Conservation (phyloP, 2,113 vertebrate species). For the Ammodytes dubius region DNA sequence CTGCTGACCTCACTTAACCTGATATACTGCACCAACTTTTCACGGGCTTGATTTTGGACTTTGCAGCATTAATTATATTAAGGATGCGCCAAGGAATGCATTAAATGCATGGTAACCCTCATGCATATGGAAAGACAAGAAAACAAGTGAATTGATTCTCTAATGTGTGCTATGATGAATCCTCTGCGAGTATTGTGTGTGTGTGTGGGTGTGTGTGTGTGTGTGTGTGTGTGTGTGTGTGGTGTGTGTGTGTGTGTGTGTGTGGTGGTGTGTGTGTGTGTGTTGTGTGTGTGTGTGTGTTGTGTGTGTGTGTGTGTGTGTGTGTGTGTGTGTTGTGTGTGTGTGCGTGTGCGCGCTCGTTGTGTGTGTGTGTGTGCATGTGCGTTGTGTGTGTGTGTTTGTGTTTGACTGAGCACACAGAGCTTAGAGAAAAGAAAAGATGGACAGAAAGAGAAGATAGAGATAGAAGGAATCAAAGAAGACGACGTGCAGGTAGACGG, state of each 20-base stretch:
- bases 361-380: too few species aligned
- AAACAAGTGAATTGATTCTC: not conserved
- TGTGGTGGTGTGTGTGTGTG: too few species aligned
- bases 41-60: not conserved
- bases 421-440: slow-evolving; percentile 27
- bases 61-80: not conserved
- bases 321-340: too few species aligned
- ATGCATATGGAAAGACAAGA: not conserved
- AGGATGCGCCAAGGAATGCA: not conserved
- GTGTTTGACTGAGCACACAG: slow-evolving; percentile 16
- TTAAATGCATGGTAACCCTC: not conserved
- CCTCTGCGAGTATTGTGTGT: slow-evolving; percentile 2
- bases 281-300: too few species aligned
- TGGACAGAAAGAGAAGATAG: slow-evolving; percentile 29
- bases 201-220: slow-evolving; percentile 21
- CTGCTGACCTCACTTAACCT: not conserved
- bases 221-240: slow-evolving; percentile 23
- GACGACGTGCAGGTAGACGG: slow-evolving; percentile 53
- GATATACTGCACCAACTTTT: not conserved
- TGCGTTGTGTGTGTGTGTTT: slow-evolving; percentile 2
- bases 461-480: slow-evolving; percentile 37
- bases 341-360: too few species aligned
- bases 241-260: not conserved
- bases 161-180: slow-evolving; percentile 1
- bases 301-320: too few species aligned